phyloP scores from a whole-genome alignment of 2,888 invertebrate genomes.

The Oscheius onirici region DNA sequence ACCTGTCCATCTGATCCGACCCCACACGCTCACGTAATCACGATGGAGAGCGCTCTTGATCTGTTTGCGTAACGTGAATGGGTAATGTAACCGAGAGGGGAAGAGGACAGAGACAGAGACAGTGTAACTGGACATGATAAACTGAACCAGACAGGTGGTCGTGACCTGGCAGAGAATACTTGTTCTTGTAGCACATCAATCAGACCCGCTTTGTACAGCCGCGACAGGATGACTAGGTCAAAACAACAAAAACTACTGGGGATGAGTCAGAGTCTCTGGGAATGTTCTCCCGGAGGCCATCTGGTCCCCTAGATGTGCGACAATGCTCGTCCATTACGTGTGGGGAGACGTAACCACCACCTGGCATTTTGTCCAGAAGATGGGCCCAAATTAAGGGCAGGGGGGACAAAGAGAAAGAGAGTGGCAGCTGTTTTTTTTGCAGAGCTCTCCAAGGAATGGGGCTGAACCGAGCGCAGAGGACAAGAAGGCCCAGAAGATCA shows the following conservation, averaged over 20 bases:
- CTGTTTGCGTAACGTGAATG: constrained; percentile 14
- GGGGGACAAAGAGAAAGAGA: no score
- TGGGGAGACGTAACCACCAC: constrained; percentile 16
- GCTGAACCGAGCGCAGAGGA: constrained; percentile 56
- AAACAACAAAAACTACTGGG: constrained; percentile 2
- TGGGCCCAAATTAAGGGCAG: not conserved
- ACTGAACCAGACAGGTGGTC: constrained; percentile 4
- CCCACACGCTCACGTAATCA: constrained; percentile 20
- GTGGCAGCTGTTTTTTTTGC: constrained; percentile 29
- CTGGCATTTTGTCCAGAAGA: constrained; percentile 23
- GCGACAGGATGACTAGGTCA: not conserved
- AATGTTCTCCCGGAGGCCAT: constrained; percentile 4
- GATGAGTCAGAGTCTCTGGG: not conserved
- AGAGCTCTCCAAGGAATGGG: constrained; percentile 53
- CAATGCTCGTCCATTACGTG: constrained; percentile 27
- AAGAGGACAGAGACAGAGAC: no score
- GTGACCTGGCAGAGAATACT: not conserved
- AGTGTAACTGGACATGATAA: no score
- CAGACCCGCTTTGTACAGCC: constrained; percentile 1
- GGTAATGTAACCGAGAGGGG: constrained; percentile 15
- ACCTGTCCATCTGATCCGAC: constrained; percentile 23
- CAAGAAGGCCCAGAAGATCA: constrained; percentile 89
- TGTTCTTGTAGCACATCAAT: constrained; percentile 14
- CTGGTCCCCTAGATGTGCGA: constrained; percentile 5
- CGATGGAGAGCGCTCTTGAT: constrained; percentile 11